Evolutionary conservation across 2,888 invertebrate species (phyloP).

Genomic region (Azorinus chamasolen): DNA sequence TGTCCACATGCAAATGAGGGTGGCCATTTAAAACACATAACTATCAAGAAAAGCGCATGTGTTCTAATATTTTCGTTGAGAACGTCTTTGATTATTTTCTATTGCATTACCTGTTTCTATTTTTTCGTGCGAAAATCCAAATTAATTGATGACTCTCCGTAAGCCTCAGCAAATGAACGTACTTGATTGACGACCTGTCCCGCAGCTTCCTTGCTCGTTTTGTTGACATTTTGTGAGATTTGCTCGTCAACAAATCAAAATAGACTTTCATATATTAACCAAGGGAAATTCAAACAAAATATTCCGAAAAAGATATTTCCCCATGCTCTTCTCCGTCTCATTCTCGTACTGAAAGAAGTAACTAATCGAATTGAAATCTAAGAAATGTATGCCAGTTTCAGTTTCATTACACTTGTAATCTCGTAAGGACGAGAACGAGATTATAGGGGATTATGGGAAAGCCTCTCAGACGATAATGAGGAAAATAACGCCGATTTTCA

Average conservation of each 20-base stretch:
- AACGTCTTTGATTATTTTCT: too few relatives aligned
- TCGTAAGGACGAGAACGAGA: slow-evolving; percentile 60
- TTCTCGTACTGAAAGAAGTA: too few relatives aligned
- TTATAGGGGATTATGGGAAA: slow-evolving; percentile 56
- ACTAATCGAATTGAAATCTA: slow-evolving; percentile 48
- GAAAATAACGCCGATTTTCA: slow-evolving; percentile 47
- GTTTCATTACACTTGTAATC: slow-evolving; percentile 63
- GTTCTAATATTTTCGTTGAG: too few relatives aligned
- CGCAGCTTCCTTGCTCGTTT: slow-evolving; percentile 25
- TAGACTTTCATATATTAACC: slow-evolving; percentile 18
- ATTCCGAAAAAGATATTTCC: slow-evolving; percentile 8
- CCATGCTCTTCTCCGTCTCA: too few relatives aligned
- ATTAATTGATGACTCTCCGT: slow-evolving; percentile 36
- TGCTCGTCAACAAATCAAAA: slow-evolving; percentile 6
- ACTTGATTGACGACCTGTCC: slow-evolving; percentile 37
- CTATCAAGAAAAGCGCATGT: too few relatives aligned
- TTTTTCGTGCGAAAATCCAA: slow-evolving; percentile 35
- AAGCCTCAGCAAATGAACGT: slow-evolving; percentile 30
- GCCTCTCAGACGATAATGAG: slow-evolving; percentile 61
- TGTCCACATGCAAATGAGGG: too few relatives aligned
- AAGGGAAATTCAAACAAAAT: slow-evolving; percentile 12
- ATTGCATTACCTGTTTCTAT: slow-evolving; percentile 26
- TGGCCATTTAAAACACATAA: too few relatives aligned
- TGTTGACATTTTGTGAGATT: slow-evolving; percentile 19
- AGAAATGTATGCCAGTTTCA: slow-evolving; percentile 36